phyloP scores from a whole-genome alignment of 2,888 invertebrate species.

The Oscheius sp. region DNA sequence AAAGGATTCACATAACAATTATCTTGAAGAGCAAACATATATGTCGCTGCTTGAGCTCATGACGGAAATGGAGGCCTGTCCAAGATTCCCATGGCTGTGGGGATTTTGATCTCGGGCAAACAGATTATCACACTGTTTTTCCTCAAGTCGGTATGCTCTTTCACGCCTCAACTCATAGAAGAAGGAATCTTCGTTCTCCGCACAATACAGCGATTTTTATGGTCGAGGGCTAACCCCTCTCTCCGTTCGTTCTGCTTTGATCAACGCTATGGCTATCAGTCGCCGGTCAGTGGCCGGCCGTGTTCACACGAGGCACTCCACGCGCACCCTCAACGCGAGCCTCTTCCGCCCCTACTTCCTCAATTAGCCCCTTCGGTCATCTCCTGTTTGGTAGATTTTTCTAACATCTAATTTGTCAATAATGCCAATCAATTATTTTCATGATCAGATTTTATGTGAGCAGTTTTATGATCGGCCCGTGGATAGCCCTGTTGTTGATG shows the following conservation, averaged over 20 bases:
- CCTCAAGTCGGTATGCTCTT: neutral
- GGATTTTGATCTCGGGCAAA: slow-evolving; percentile 12
- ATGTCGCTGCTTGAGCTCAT: neutral
- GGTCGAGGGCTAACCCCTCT: no score
- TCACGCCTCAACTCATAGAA: neutral
- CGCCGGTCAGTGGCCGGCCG: slow-evolving; percentile 34
- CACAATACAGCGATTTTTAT: no score
- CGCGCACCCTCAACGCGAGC: slow-evolving; percentile 34
- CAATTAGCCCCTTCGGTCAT: slow-evolving; percentile 31
- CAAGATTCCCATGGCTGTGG: slow-evolving; percentile 8
- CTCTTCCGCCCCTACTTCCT: slow-evolving; percentile 34
- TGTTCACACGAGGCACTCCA: slow-evolving; percentile 37
- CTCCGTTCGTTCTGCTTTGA: neutral
- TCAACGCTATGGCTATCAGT: slow-evolving; percentile 24
- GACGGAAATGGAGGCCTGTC: neutral
- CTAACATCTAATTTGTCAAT: neutral
- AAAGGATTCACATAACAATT: no score
- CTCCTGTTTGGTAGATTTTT: slow-evolving; percentile 2
- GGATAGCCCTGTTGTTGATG: neutral
- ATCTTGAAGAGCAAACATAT: no score
- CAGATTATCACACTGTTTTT: slow-evolving; percentile 17
- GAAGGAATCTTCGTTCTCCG: no score
- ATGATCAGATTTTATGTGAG: no score
- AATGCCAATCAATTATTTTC: neutral
- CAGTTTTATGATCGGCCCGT: no score